Evolutionary conservation across 2,888 invertebrate species (phyloP), one percentile per base, ranked within the genome.

Genomic region (Panopea generosa): DNA sequence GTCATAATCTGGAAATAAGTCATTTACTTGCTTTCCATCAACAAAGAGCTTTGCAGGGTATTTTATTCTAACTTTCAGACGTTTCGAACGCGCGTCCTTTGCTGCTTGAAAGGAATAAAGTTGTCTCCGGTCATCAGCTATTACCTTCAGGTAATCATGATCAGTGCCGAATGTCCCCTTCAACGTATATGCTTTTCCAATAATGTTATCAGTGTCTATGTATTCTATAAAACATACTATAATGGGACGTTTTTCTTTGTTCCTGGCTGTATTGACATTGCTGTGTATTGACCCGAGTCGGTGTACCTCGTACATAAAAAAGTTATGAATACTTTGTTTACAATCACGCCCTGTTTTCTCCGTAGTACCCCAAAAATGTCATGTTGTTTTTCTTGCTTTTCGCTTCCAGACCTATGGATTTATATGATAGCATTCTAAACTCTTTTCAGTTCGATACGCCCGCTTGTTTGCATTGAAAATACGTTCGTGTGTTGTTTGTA

Each of bases 81-180:
- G 27, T 4, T 57, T 56, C 14, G 0, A 3, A 20, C 74, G 20
- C n/a, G 67, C 62, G 11, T 38, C 26, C 22, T 14, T 20, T 20
- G 62, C 62, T 43, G 61, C 62, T 27, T 18, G n/a, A 14, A 43
- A 63, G 1, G 43, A 26, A 14, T 74, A 74, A 2, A 74, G 52
- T 18, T 22, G 20, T 27, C 14, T 33, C 45, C 74, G 26, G 9
- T 62, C 62, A 4, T 45, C 27, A 14, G 57, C 18, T 2, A 75
- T 69, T 29, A 69, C 75, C 59, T 38, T 50, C 26, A 63, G 75
- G 16, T 65, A 75, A 7, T 75, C 52, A 49, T 69, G 45, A 29
- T 75, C 69, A 7, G 65, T 43, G 2, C 75, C 65, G 38, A 69
- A 69, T 14, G 20, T 18, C 3, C 38, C 50, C 27, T 55, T 55